phyloP scores from a whole-genome alignment of 2,113 vertebrate genomes.

The Origma solitaria region DNA sequence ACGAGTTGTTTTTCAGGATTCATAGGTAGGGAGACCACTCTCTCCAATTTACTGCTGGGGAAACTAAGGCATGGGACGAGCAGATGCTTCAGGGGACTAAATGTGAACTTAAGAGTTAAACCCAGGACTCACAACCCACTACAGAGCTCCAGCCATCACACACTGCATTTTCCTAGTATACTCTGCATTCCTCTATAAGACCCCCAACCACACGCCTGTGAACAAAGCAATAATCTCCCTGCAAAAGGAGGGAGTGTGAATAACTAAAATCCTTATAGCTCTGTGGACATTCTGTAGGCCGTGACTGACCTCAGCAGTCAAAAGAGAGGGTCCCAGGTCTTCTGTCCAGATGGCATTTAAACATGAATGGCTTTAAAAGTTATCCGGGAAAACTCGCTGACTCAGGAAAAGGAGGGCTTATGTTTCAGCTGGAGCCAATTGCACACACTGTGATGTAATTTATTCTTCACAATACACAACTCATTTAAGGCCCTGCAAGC shows the following conservation, averaged over 20 bases:
- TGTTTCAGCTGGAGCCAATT: neutral
- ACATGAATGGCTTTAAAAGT: neutral
- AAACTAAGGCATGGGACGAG: neutral
- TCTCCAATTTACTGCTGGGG: neutral
- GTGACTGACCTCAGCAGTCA: neutral
- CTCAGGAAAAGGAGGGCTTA: neutral
- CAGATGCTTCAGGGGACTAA: neutral
- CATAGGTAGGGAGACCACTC: neutral
- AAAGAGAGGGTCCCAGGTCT: neutral
- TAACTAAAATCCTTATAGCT: neutral
- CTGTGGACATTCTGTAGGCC: neutral
- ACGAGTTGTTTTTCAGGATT: neutral
- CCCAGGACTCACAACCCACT: neutral
- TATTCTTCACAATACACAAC: constrained; percentile 24
- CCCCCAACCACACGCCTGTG: neutral
- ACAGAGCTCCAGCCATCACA: neutral
- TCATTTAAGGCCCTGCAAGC: constrained; percentile 22
- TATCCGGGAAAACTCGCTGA: neutral
- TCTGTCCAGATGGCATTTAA: neutral
- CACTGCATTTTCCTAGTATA: neutral
- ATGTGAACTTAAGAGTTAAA: neutral
- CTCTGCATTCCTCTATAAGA: neutral
- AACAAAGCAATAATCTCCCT: neutral
- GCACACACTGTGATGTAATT: neutral
- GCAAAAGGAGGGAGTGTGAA: neutral